Evolutionary conservation across 2,797 vertebrate genomes (phyloP), one percentile per base, ranked within the genome.

Genomic region (Bradypodion ventrale): DNA sequence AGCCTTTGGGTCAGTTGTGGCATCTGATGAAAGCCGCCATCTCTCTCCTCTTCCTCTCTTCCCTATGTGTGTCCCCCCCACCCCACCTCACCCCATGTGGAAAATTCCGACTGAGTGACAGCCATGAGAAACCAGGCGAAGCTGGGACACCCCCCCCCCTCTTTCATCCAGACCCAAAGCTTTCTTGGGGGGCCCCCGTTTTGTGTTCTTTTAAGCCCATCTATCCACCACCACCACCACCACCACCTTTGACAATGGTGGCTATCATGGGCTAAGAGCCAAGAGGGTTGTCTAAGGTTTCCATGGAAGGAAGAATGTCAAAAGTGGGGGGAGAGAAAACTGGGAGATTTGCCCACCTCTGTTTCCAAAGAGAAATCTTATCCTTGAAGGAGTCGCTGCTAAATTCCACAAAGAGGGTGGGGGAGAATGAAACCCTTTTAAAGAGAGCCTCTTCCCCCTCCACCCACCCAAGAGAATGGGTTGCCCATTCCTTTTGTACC

Each of bases 341-440:
- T 7, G 80, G 5, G 79, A 82, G 83, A 42, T 85, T 85, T 0
- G 1, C 91, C 89, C 90, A 87, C 88, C 89, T 85, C 88, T 49
- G 2, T 27, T 59, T n/a, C 89, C 78, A 89, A 91, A n/a, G 83
- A 42, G 86, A 15, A 82, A 19, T 92, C 92, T 93, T 90, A 94
- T 94, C 93, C 92, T 94, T 94, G 93, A 92, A 95, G 92, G 93
- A 94, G 93, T 95, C 94, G 95, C 96, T 91, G 89, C 95, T 80
- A 87, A 97, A 97, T 97, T 96, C 97, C 96, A 96, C 94, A 95
- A 91, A 89, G 94, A 94, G 95, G 93, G 95, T 93, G 94, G 94
- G 94, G 94, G 94, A 44, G 96, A 95, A 97, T 95, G 88, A 97
- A 96, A 96, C 93, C 95, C 93, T 90, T 94, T 95, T 95, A 92